phyloP scores from a whole-genome alignment of 2,113 vertebrate species.

The Xiphias gladius region DNA sequence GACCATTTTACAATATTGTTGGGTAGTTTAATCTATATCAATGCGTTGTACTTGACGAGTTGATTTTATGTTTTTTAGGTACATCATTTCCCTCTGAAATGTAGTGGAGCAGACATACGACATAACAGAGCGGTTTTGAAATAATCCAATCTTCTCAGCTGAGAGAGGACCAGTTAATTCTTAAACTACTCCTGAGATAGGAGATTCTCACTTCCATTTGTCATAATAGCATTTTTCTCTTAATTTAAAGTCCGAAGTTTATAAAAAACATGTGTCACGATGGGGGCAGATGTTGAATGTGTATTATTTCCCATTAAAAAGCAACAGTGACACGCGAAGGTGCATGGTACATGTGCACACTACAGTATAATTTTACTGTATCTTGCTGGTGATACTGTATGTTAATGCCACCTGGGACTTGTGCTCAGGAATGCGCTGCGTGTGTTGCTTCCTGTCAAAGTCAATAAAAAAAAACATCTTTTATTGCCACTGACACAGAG shows the following conservation, averaged over 20 bases:
- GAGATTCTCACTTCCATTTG: not conserved
- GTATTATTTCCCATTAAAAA: not conserved
- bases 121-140: not conserved
- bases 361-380: conserved; percentile 3
- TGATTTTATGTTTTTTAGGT: not conserved
- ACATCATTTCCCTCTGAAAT: not conserved
- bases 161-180: not conserved
- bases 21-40: not conserved
- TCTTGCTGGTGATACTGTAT: conserved; percentile 1
- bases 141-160: not conserved
- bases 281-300: not conserved
- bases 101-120: not conserved
- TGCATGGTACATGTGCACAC: not conserved
- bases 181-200: not conserved
- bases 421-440: conserved; percentile 16
- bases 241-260: not conserved
- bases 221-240: not conserved
- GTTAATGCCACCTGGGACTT: conserved; percentile 18
- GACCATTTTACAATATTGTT: not conserved
- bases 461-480: not conserved
- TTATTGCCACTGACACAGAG: conserved; percentile 18
- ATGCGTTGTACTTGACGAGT: not conserved
- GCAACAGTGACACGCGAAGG: not conserved
- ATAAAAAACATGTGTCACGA: not conserved
- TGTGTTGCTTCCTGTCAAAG: conserved; percentile 20